phyloP scores from a whole-genome alignment of 2,888 invertebrate species.

The Amphipyra berbera region DNA sequence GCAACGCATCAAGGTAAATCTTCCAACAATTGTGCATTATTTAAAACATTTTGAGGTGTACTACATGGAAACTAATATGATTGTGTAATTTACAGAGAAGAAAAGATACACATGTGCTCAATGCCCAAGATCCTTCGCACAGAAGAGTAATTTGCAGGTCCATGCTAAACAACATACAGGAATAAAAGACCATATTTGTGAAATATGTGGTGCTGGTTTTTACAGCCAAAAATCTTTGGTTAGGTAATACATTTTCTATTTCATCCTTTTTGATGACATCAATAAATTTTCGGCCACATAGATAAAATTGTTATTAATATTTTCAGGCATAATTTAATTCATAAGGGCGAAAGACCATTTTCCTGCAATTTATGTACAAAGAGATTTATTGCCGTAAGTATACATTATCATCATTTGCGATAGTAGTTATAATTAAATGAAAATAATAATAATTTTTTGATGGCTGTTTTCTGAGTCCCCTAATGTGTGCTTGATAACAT shows the following conservation, averaged over 20 bases:
- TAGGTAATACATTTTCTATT: slow-evolving; percentile 68
- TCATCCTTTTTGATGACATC: neutral
- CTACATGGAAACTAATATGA: neutral
- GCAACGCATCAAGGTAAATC: slow-evolving; percentile 85
- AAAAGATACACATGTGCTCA: slow-evolving; percentile 85
- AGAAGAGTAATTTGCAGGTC: slow-evolving; percentile 80
- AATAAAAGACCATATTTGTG: slow-evolving; percentile 86
- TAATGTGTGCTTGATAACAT: slow-evolving; percentile 27
- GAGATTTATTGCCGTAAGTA: slow-evolving; percentile 87
- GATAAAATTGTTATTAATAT: neutral
- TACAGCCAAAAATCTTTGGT: slow-evolving; percentile 86
- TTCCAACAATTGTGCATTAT: neutral
- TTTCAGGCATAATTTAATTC: slow-evolving; percentile 87
- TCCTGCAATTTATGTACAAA: slow-evolving; percentile 84
- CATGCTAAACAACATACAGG: slow-evolving; percentile 86
- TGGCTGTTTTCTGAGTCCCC: slow-evolving; percentile 16
- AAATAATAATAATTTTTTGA: neutral
- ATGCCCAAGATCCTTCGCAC: slow-evolving; percentile 84
- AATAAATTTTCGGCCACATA: no score
- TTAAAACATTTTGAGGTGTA: neutral
- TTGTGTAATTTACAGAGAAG: slow-evolving; percentile 76
- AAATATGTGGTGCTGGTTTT: slow-evolving; percentile 87
- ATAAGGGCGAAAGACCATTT: slow-evolving; percentile 86
- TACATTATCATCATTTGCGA: slow-evolving; percentile 4
- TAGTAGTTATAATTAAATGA: no score